Evolutionary conservation across 2,797 vertebrate species (phyloP).

Genomic region (Buceros bicornis): DNA sequence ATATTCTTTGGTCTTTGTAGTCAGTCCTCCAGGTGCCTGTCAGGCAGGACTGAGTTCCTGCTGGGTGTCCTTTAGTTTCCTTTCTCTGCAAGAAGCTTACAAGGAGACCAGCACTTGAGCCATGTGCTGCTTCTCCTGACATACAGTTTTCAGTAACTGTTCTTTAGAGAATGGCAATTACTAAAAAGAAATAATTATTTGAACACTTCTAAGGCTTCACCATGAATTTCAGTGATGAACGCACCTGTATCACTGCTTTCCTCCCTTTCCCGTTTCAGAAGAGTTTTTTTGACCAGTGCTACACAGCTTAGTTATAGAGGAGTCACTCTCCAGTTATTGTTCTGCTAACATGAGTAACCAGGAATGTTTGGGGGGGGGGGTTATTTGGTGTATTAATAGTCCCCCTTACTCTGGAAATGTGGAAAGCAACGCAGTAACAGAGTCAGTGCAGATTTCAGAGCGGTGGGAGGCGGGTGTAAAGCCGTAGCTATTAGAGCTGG

Average conservation of each 20-base stretch:
- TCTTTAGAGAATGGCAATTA: not conserved
- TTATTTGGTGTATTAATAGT: not conserved
- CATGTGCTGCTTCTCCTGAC: not conserved
- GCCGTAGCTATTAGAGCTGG: not conserved
- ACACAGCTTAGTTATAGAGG: not conserved
- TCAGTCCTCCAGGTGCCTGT: not conserved
- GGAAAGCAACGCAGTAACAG: not conserved
- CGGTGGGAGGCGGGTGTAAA: not conserved
- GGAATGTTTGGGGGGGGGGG: not conserved
- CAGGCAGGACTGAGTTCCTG: not conserved
- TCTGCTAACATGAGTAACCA: not conserved
- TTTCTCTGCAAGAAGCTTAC: not conserved
- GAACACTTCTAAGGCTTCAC: not conserved
- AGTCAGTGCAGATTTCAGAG: not conserved
- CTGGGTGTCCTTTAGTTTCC: not conserved
- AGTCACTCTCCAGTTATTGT: not conserved
- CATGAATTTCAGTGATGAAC: not conserved
- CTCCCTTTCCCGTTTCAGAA: not conserved
- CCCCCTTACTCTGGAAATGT: not conserved
- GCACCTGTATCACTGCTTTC: not conserved
- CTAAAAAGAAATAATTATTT: not conserved
- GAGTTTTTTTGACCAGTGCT: not conserved
- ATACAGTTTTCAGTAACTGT: not conserved
- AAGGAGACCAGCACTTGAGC: not conserved
- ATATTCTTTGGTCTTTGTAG: not conserved